Conservation (phyloP, 2,888 invertebrate species). For the Tortrix viridana region DNA sequence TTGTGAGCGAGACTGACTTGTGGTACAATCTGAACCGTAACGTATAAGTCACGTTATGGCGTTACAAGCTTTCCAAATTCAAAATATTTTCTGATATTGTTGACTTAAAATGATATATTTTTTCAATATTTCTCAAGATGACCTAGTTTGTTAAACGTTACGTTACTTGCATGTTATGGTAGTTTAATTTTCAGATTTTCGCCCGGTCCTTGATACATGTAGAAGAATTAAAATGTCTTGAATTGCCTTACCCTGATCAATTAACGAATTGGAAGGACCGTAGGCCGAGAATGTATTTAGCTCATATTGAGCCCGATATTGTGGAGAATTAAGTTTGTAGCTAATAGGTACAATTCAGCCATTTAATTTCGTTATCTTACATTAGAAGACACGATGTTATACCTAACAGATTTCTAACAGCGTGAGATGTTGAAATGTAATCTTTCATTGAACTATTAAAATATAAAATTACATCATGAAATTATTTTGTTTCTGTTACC, state of each 20-base stretch:
- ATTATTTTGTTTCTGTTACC: slow-evolving; percentile 55
- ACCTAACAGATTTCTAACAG: slow-evolving; percentile 64
- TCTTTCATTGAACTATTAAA: slow-evolving; percentile 73
- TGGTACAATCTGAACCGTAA: slow-evolving; percentile 71
- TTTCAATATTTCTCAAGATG: slow-evolving; percentile 59
- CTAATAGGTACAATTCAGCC: slow-evolving; percentile 75
- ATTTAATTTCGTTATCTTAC: slow-evolving; percentile 66
- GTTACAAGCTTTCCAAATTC: slow-evolving; percentile 55
- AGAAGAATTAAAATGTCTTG: slow-evolving; percentile 56
- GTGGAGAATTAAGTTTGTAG: slow-evolving; percentile 72
- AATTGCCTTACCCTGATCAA: slow-evolving; percentile 47
- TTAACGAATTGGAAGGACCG: slow-evolving; percentile 63
- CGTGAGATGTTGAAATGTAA: slow-evolving; percentile 69
- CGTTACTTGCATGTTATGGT: slow-evolving; percentile 78
- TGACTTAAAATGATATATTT: slow-evolving; percentile 51
- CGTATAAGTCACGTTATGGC: slow-evolving; percentile 59
- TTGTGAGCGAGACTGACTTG: slow-evolving; percentile 79
- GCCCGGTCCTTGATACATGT: slow-evolving; percentile 80
- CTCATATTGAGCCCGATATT: slow-evolving; percentile 83
- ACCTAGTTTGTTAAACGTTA: slow-evolving; percentile 71
- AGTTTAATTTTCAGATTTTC: slow-evolving; percentile 81
- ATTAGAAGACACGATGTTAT: slow-evolving; percentile 62
- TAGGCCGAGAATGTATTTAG: slow-evolving; percentile 75
- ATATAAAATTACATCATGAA: slow-evolving; percentile 78
- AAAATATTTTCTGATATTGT: slow-evolving; percentile 71